Conservation (phyloP, 1,140 invertebrate genomes). For the Hyposmocoma kahamanoa region DNA sequence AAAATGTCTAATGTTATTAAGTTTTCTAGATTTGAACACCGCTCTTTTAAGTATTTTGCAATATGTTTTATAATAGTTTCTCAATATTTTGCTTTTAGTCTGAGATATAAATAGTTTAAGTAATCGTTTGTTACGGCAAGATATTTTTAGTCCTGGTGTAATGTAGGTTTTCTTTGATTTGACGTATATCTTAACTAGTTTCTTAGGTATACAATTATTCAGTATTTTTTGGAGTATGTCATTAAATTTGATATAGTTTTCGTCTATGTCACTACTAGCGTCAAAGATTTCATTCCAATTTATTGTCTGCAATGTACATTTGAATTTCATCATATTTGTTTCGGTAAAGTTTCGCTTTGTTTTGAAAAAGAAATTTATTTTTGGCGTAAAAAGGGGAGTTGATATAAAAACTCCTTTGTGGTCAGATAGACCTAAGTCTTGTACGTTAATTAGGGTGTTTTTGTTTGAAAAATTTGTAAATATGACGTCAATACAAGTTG, state of each 20-base stretch:
- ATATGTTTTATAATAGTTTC: background rate
- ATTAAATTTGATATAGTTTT: background rate
- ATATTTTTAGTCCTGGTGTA: background rate
- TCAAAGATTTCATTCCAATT: background rate
- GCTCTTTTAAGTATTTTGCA: background rate
- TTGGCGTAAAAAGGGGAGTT: background rate
- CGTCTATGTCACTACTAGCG: background rate
- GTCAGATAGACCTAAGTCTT: slow-evolving; percentile 2
- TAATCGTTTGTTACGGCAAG: background rate
- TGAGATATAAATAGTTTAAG: background rate
- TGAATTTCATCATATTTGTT: background rate
- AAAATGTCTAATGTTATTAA: background rate
- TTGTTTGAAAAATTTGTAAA: slow-evolving; percentile 1
- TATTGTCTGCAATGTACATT: background rate
- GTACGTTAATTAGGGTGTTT: background rate
- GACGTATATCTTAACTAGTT: background rate
- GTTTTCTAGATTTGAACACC: background rate
- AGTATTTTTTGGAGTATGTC: background rate
- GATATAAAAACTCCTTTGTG: background rate
- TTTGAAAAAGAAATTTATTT: background rate
- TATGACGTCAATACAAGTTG: slow-evolving; percentile 1
- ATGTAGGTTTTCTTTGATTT: background rate
- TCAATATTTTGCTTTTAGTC: background rate
- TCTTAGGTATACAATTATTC: background rate
- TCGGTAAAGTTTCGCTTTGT: background rate